Conservation (phyloP, 2,888 invertebrate species). For the Eupithecia subumbrata region DNA sequence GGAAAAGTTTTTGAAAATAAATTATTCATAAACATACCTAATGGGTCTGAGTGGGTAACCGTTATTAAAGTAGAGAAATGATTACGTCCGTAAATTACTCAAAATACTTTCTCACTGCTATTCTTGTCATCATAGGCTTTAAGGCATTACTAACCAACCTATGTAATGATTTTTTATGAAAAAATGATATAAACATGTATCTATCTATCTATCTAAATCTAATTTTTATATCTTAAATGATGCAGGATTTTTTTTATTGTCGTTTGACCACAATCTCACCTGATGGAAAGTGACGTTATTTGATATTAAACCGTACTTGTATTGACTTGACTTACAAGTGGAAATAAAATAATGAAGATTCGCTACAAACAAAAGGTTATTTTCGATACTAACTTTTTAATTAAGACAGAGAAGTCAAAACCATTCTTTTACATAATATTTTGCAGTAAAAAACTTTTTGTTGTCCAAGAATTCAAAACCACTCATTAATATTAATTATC, state of each 20-base stretch:
- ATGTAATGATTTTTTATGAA: too few species aligned
- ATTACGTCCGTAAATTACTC: background rate
- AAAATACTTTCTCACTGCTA: background rate
- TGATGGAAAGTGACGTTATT: background rate
- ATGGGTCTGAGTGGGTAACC: too few species aligned
- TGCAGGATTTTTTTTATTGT: too few species aligned
- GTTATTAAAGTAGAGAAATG: background rate
- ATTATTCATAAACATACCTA: background rate
- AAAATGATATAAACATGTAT: too few species aligned
- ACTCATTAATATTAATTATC: constrained; percentile 8
- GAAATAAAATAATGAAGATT: background rate
- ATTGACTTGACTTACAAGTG: background rate
- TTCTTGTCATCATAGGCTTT: background rate
- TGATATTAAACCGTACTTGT: background rate
- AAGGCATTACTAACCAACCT: too few species aligned
- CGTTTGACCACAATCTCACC: too few species aligned
- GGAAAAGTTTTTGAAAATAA: background rate
- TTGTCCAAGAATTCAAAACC: background rate
- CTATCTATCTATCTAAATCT: too few species aligned
- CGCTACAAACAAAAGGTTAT: background rate
- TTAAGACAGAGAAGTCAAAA: constrained; percentile 11
- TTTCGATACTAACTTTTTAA: constrained; percentile 2
- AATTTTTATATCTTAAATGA: too few species aligned
- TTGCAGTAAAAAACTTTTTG: background rate
- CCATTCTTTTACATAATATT: background rate